Conservation (phyloP, 2,113 vertebrate species). For the Sarotherodon lohbergeri region DNA sequence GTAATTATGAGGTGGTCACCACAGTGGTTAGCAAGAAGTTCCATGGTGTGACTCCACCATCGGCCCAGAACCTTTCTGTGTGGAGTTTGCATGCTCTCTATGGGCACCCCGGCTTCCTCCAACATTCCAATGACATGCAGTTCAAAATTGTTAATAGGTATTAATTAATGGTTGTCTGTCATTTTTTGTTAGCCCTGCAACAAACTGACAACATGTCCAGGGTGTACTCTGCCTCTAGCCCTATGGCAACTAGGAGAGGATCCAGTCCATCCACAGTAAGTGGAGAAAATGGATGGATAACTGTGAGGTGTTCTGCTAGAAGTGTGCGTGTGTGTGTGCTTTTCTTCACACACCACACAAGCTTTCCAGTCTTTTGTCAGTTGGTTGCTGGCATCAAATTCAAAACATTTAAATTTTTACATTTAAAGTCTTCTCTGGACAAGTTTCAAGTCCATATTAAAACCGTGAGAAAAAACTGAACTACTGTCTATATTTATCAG, state of each 20-base stretch:
- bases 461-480: background rate
- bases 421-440: background rate
- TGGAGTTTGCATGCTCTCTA: too few relatives aligned
- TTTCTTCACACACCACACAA: background rate
- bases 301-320: background rate
- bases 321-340: background rate
- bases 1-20: background rate
- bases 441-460: background rate
- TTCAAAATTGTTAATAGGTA: too few relatives aligned
- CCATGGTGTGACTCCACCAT: too few relatives aligned
- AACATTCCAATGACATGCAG: too few relatives aligned
- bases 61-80: too few relatives aligned
- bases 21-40: too few relatives aligned
- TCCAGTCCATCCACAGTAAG: background rate
- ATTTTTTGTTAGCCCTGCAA: background rate
- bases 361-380: background rate
- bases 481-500: background rate
- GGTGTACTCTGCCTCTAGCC: background rate
- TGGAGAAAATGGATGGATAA: background rate
- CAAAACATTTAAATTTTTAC: background rate
- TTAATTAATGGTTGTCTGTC: background rate
- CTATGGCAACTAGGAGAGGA: background rate
- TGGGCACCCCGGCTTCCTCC: too few relatives aligned
- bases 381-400: background rate
- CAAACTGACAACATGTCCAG: background rate